A percentile compares a stretch with the other conserved stretches of the same genome.
phyloP scores from a whole-genome alignment of 2,797 vertebrate genomes.

The Graptemys geographica region DNA sequence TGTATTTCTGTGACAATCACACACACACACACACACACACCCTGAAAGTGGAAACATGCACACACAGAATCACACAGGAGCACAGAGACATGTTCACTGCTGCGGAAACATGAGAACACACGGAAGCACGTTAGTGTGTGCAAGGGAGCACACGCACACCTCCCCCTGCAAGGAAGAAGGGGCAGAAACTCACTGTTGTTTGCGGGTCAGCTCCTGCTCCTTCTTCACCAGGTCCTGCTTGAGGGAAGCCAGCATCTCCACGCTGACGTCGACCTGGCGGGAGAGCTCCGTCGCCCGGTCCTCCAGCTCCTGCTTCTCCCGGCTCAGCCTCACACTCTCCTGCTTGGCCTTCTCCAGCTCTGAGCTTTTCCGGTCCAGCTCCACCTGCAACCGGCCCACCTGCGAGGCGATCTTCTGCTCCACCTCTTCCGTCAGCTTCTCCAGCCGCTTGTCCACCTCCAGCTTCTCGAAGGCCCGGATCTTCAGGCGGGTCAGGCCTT shows the following conservation, averaged over 20 bases:
- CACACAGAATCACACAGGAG: neutral
- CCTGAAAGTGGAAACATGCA: neutral
- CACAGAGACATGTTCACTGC: too few relatives aligned
- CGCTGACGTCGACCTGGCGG: slow-evolving; percentile 96
- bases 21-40: neutral
- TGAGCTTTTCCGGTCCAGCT: slow-evolving; percentile 95
- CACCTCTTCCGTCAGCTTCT: slow-evolving; percentile 97
- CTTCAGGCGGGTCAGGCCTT: slow-evolving; percentile 95
- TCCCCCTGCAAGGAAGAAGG: fast-evolving
- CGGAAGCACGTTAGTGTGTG: too few relatives aligned
- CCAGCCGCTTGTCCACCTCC: slow-evolving; percentile 94
- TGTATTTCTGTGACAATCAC: too few relatives aligned
- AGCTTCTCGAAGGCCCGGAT: slow-evolving; percentile 96
- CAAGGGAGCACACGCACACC: neutral
- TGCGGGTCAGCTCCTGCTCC: slow-evolving; percentile 94
- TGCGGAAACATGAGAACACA: too few relatives aligned
- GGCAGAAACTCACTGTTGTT: slow-evolving; percentile 92
- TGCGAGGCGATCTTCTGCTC: slow-evolving; percentile 98
- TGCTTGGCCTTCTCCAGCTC: slow-evolving; percentile 96
- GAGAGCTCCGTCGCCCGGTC: slow-evolving; percentile 95
- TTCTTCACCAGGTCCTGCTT: slow-evolving; percentile 99
- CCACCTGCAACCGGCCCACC: slow-evolving; percentile 94
- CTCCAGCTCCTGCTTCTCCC: slow-evolving; percentile 97
- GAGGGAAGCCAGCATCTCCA: slow-evolving; percentile 97
- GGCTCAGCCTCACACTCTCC: slow-evolving; percentile 91